Evolutionary conservation across 2,797 vertebrate species (phyloP), one percentile per base, ranked within the genome.

Genomic region (Halcyon chelicuti): DNA sequence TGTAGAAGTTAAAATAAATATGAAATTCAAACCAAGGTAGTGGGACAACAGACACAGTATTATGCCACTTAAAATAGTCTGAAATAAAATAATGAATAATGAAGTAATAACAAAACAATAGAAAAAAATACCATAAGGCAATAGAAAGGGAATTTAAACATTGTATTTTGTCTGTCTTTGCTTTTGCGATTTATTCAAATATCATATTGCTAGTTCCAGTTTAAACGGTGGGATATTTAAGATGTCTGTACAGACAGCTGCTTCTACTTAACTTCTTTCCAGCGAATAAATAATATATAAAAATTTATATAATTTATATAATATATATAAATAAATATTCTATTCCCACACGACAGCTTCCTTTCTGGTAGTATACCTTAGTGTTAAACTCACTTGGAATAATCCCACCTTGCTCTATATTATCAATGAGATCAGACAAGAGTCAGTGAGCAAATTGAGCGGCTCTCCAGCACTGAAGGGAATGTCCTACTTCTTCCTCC

Each of bases 401-500:
- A 66, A 83, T 14, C 25, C 13, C 10, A 3, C 12, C 22, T 62
- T 40, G 19, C 44, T 52, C 35, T 73, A 8, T 12, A 37, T 76
- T 33, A 81, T 26, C 46, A 29, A 0, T 7, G 31, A 31, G 15
- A 39, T 37, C 66, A 37, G 7, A 47, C 7, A 52, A 22, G 37
- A 58, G 66, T 3, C 9, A 2, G 0, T 40, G 13, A 77, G 31
- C 18, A 37, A 71, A 46, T 12, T 33, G 0, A 29, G 78, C 13
- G 62, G 33, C 22, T 72, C 33, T 25, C 40, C 33, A 66, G n/a
- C 39, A 66, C 12, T 1, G 12, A 42, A 7, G 18, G 6, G 23
- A 85, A 79, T 0, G 0, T 22, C 54, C 42, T 18, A 2, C 7
- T 23, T 49, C 46, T 31, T 66, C 18, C 73, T 61, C 40, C 33